phyloP scores from a whole-genome alignment of 2,888 invertebrate species.

The Charanyca ferruginea region DNA sequence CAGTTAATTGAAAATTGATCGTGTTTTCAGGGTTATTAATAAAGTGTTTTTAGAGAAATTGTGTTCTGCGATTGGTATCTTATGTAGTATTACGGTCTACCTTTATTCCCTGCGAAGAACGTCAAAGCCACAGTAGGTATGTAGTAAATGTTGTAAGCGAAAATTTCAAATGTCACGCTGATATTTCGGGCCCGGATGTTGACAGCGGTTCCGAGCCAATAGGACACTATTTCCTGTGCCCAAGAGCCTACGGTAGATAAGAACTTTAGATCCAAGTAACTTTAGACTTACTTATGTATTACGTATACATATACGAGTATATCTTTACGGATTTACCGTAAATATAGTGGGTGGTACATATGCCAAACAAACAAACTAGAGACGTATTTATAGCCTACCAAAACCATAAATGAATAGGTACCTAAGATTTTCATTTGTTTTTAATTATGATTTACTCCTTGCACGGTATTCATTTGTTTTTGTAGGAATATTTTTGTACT shows the following conservation, averaged over 20 bases:
- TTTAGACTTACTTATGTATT: background rate
- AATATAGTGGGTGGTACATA: background rate
- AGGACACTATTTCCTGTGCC: constrained; percentile 28
- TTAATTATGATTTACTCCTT: background rate
- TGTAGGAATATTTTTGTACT: background rate
- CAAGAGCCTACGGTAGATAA: constrained; percentile 36
- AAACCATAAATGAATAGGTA: too few relatives aligned
- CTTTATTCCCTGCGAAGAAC: background rate
- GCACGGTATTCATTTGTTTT: constrained; percentile 6
- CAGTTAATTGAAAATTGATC: too few relatives aligned
- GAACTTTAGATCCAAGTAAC: background rate
- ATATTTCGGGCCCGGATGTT: constrained; percentile 25
- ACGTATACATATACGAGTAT: too few relatives aligned
- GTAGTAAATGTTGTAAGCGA: constrained; percentile 11
- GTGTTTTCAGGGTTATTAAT: too few relatives aligned
- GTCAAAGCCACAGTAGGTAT: background rate
- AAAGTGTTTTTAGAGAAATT: too few relatives aligned
- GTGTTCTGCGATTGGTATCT: too few relatives aligned
- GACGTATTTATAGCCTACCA: background rate
- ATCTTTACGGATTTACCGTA: background rate
- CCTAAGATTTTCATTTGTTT: too few relatives aligned
- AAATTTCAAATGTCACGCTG: constrained; percentile 28
- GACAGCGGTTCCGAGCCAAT: constrained; percentile 15
- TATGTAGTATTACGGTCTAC: too few relatives aligned
- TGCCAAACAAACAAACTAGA: background rate